Percentiles rank a stretch among this genome's conserved stretches.
Conservation (phyloP, 2,113 vertebrate genomes). For the Phylloscopus trochiloides region DNA sequence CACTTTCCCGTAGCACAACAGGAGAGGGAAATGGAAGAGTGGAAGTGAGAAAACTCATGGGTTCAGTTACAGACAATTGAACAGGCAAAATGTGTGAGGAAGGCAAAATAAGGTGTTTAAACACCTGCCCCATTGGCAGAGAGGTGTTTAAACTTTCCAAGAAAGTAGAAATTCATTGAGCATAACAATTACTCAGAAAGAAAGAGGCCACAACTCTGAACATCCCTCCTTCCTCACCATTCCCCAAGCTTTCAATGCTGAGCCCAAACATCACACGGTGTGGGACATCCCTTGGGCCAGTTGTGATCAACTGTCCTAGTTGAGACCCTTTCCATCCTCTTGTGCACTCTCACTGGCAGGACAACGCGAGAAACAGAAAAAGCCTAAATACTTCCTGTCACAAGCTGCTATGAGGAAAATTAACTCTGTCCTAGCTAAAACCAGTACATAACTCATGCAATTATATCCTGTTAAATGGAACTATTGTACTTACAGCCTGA, state of each 20-base stretch:
- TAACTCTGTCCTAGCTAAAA: neutral
- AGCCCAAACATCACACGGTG: accelerated
- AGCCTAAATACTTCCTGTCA: neutral
- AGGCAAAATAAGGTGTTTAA: neutral
- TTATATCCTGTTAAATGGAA: neutral
- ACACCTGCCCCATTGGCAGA: neutral
- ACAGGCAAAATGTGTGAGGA: neutral
- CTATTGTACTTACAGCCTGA: slow-evolving; percentile 78
- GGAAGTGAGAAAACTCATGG: neutral
- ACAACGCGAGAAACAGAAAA: neutral
- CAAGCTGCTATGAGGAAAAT: neutral
- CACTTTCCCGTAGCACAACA: neutral
- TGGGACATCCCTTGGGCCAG: neutral
- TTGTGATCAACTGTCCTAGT: accelerated
- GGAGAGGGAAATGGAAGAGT: neutral
- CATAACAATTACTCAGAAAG: accelerated
- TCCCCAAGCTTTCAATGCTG: neutral
- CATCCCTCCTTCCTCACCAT: neutral
- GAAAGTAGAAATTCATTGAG: neutral
- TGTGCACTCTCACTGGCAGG: neutral
- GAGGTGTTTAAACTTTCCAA: neutral
- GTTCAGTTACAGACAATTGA: neutral
- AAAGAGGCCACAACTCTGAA: accelerated
- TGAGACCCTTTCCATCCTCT: neutral
- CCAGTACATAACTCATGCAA: neutral